Conservation (phyloP, 2,113 vertebrate species). For the Lagopus muta region DNA sequence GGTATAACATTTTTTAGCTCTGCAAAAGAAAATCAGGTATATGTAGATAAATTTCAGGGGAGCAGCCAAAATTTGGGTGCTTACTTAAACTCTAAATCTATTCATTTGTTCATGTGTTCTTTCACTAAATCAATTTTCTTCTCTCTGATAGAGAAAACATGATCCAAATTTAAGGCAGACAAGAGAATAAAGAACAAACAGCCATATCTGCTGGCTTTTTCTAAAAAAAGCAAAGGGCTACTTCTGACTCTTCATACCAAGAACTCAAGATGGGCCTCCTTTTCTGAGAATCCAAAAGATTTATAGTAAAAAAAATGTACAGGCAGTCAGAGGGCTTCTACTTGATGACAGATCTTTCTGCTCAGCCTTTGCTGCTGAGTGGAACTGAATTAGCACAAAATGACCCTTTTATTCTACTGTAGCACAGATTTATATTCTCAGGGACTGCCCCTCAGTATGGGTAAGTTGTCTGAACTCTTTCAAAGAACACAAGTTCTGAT, state of each 20-base stretch:
- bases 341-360: slow-evolving; percentile 50
- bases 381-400: slow-evolving; percentile 42
- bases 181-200: slow-evolving; percentile 1
- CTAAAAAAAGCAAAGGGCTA: neutral
- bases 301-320: neutral
- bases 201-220: neutral
- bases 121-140: neutral
- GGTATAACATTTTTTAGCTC: neutral
- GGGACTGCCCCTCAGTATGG: neutral
- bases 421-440: slow-evolving; percentile 16
- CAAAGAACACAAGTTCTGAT: neutral
- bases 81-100: neutral
- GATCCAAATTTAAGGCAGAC: neutral
- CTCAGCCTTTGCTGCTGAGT: slow-evolving; percentile 43
- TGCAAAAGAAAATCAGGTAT: neutral
- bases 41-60: neutral
- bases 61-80: neutral
- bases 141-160: neutral
- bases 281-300: slow-evolving; percentile 8
- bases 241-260: neutral
- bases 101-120: neutral
- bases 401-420: slow-evolving; percentile 2
- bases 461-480: slow-evolving; percentile 33
- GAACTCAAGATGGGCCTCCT: neutral
- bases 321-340: neutral